Base-by-base conservation (phyloP, 1,140 invertebrate species). In the Tetragnatha versicolor region DNA sequence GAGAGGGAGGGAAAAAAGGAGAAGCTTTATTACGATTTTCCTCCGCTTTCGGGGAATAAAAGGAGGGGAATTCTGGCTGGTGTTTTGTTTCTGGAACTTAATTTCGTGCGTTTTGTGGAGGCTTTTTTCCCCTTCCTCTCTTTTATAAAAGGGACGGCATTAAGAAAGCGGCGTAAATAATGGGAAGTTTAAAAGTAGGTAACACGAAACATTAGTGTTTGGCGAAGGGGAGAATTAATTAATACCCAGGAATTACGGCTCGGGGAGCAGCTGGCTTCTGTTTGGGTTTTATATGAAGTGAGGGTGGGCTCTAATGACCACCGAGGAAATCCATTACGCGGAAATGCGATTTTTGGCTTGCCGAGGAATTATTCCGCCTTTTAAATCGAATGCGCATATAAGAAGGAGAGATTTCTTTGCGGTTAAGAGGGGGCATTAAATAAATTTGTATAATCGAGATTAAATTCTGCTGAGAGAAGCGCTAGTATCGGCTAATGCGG, bases 191-290 rank as follows among this genome's bases (percentile, higher is more conserved):
- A 60, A 60, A 45, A 60, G 37, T 31, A 53, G 51, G 69, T 73
- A 60, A 73, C 69, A 73, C 53, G 69, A 73, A 73, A 73, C 69
- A 73, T 73, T 73, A 73, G 53, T 45, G 69, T 69, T 69, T 69
- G 66, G 42, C 27, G 66, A 37, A 35, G 27, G 53, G 51, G 27
- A 39, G 53, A 42, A 73, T 73, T 60, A 73, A 73, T 73, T 73
- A 73, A 73, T 73, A 22, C 47, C 31, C 31, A 60, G 53, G 39
- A 73, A 73, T 73, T 73, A 73, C 53, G 53, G 69, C n/a, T 33
- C 29, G 39, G 22, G 42, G 27, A 73, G 60, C 69, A 73, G 69
- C 69, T 73, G 69, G 69, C n/a, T n/a, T n/a, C n/a, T n/a, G n/a
- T n/a, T n/a, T 49, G 65, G 69, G 14, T 31, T 45, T 22, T 45